phyloP scores from a whole-genome alignment of 2,797 vertebrate genomes.

The Arctocebus calabarensis region DNA sequence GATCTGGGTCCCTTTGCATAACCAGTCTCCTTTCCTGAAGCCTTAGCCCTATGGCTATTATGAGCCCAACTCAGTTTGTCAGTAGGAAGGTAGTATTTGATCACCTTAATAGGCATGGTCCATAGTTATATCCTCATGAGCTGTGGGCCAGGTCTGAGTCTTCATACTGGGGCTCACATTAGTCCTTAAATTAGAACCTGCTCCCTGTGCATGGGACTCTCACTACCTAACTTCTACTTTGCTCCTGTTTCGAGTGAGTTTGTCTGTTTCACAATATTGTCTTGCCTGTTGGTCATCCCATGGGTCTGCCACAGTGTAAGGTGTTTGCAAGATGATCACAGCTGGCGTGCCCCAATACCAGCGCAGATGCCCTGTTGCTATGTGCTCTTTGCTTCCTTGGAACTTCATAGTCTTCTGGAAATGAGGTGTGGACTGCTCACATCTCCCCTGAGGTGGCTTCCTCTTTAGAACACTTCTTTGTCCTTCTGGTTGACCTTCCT shows the following conservation, averaged over 20 bases:
- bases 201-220: background rate
- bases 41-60: background rate
- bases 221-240: background rate
- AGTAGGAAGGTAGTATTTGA: background rate
- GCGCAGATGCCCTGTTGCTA: too few species aligned
- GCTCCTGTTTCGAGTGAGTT: background rate
- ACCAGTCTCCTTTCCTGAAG: background rate
- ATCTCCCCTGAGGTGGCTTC: background rate
- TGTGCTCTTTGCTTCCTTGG: background rate
- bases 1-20: fast-evolving
- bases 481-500: background rate
- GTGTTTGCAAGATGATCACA: fast-evolving
- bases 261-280: background rate
- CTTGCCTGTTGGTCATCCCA: background rate
- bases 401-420: background rate
- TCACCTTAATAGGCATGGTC: background rate
- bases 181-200: background rate
- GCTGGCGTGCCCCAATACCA: fast-evolving
- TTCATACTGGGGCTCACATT: background rate
- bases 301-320: background rate
- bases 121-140: background rate
- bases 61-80: background rate
- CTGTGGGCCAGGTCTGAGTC: background rate
- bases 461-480: background rate
- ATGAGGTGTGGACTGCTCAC: background rate